Conservation (phyloP, 1,140 invertebrate species). For the Melanaphis sacchari region DNA sequence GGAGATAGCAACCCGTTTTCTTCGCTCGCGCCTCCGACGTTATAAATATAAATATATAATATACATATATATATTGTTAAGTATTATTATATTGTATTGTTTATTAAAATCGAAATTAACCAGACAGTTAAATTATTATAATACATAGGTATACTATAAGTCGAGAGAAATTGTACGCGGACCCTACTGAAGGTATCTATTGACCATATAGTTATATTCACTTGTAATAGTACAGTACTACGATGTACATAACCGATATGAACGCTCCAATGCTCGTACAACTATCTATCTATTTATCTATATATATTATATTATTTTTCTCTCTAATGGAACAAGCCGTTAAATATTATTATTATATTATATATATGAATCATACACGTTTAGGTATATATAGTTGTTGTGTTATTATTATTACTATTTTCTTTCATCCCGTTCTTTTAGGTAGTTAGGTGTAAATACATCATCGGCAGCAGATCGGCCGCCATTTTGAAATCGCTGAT, state of each 20-base stretch:
- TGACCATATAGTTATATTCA: neutral
- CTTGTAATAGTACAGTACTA: neutral
- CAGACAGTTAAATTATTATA: conserved; percentile 8
- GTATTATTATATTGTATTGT: neutral
- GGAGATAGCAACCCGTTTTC: neutral
- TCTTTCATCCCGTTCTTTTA: conserved; percentile 27
- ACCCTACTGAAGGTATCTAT: neutral
- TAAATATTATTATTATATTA: neutral
- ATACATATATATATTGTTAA: neutral
- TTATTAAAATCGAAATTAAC: conserved; percentile 46
- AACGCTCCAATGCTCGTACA: conserved; percentile 33
- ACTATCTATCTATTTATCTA: neutral
- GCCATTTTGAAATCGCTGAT: conserved; percentile 58
- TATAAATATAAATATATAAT: too few relatives aligned
- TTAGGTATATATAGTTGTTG: neutral
- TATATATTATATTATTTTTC: conserved; percentile 16
- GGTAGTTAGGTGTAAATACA: conserved; percentile 53
- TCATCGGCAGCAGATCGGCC: conserved; percentile 45
- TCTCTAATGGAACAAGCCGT: conserved; percentile 42
- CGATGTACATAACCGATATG: conserved; percentile 43
- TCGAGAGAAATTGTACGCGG: neutral
- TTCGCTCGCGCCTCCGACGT: too few relatives aligned
- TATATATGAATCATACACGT: neutral
- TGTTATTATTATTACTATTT: conserved; percentile 36
- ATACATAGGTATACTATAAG: neutral